Base-by-base conservation (phyloP, 2,888 invertebrate genomes). In the Atethmia centrago region DNA sequence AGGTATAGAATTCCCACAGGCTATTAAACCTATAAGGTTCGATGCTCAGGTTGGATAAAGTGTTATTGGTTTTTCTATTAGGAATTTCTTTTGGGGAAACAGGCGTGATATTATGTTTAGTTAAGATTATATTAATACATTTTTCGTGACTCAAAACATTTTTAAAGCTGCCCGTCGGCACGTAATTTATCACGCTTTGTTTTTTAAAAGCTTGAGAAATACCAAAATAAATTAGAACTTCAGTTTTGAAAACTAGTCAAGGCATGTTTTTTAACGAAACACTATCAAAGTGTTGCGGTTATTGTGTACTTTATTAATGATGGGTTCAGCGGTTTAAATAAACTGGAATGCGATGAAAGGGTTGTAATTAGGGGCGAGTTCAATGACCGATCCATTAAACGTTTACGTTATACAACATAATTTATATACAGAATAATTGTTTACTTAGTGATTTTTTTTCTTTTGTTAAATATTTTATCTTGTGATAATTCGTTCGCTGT, bases 301-400 rank as follows among this genome's bases (percentile, higher is more conserved):
- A 59, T 78, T 72, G 83, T 63, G 8, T 51, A 63, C 58, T 80
- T 63, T 71, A 84, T 69, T 66, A 55, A 71, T 61, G 55, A 66
- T 25, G 59, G 53, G 65, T 66, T 84, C 63, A 66, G 59, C 21
- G 19, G 65, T 67, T 73, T 31, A 66, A 70, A 49, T 73, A 59
- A n/a, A 47, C 40, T 40, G 55, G 40, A 62, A 56, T 71, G 51
- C 36, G 49, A 62, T 72, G 76, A 81, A 82, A 80, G 56, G 65
- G 66, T 55, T 69, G 77, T 83, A 70, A 77, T 66, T 70, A 59
- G 70, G 67, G 40, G 31, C n/a, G 64, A 59, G 86, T 76, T 79
- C 76, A 77, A 45, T 42, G 80, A 28, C 55, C 71, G 61, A 59
- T 25, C n/a, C 47, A 53, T 40, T 69, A 55, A 51, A 59, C 51